These are phyloP conservation scores for Galleria mellonella DNA, from an alignment of 1,140 invertebrate genomes.

Conservation along the genomic window DNA sequence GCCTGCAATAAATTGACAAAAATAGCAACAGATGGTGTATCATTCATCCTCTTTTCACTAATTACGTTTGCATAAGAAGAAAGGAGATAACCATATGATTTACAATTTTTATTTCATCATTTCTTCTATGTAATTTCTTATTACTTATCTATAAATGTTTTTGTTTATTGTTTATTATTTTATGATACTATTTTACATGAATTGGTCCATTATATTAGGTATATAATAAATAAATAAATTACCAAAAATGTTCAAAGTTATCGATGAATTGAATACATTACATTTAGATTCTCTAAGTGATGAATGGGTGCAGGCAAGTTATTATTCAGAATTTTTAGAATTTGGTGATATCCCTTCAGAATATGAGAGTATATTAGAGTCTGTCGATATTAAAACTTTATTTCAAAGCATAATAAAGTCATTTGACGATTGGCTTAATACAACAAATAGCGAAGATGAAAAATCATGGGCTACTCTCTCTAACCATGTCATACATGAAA, in stretches of 20 bases:
- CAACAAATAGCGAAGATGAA: constrained; percentile 26
- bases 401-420: constrained; percentile 30
- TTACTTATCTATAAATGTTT: too few relatives aligned
- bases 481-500: constrained; percentile 36
- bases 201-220: too few relatives aligned
- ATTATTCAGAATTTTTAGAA: constrained; percentile 51
- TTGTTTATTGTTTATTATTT: too few relatives aligned
- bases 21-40: too few relatives aligned
- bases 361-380: constrained; percentile 38
- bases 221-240: too few relatives aligned
- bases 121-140: too few relatives aligned
- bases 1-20: too few relatives aligned
- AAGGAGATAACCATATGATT: too few relatives aligned
- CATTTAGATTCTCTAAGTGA: constrained; percentile 33
- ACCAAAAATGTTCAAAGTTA: constrained; percentile 22
- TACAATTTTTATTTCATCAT: too few relatives aligned
- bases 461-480: constrained; percentile 48
- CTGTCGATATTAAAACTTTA: constrained; percentile 20
- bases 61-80: too few relatives aligned
- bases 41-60: too few relatives aligned
- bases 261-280: constrained; percentile 34
- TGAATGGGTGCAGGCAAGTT: constrained; percentile 47
- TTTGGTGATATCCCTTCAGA: constrained; percentile 46
- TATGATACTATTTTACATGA: too few relatives aligned
- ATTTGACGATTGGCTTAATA: constrained; percentile 30